A percentile compares a stretch with the other conserved stretches of the same genome.
These are phyloP conservation scores for Amblyopsis rosae DNA, from an alignment of 2,113 vertebrate genomes.

Conservation along the genomic window DNA sequence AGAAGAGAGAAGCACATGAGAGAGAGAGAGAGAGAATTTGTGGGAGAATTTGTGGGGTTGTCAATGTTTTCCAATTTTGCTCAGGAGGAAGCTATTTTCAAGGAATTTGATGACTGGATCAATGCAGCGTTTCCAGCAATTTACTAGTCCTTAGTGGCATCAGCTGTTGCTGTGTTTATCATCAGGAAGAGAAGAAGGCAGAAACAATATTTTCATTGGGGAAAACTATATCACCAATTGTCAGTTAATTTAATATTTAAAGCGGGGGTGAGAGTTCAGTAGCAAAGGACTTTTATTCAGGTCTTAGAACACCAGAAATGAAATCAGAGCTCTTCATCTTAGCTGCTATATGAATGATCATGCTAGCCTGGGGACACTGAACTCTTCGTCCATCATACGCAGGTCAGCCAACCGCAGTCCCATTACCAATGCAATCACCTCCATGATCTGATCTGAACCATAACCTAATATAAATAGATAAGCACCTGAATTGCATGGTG, in stretches of 20 bases:
- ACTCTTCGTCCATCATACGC: constrained; percentile 56
- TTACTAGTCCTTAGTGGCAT: constrained; percentile 46
- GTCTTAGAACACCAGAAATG: constrained; percentile 60
- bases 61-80: constrained; percentile 46
- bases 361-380: constrained; percentile 51
- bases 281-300: constrained; percentile 57
- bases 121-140: constrained; percentile 41
- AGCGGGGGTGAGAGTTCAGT: constrained; percentile 44
- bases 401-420: constrained; percentile 46
- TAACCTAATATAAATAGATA: constrained; percentile 54
- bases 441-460: constrained; percentile 50
- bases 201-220: constrained; percentile 31
- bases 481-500: constrained; percentile 34
- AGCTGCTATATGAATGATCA: constrained; percentile 50
- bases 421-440: constrained; percentile 58
- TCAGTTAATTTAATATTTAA: constrained; percentile 55
- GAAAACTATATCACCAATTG: constrained; percentile 38
- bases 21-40: constrained; percentile 21
- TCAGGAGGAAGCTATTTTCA: constrained; percentile 50
- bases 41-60: constrained; percentile 20
- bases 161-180: constrained; percentile 43
- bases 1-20: constrained; percentile 36
- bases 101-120: constrained; percentile 49
- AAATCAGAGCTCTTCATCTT: constrained; percentile 59
- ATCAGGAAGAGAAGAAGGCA: background rate